Conservation (phyloP, 2,797 vertebrate genomes). For the Sebastes wilsoni region DNA sequence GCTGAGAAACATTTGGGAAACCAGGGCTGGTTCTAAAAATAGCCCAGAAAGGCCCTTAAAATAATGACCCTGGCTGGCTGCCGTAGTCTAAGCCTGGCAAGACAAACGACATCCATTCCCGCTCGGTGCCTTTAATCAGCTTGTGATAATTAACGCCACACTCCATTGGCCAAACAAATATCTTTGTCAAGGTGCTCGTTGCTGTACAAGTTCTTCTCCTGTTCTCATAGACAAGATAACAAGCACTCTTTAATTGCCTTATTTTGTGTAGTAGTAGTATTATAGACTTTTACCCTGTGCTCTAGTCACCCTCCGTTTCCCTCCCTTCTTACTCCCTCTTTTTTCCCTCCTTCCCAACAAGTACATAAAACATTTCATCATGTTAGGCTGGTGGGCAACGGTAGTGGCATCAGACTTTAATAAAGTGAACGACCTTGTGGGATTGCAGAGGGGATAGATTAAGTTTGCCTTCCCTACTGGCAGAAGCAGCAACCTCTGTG, state of each 20-base stretch:
- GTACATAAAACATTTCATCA: conserved; percentile 93
- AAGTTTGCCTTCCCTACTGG: conserved; percentile 87
- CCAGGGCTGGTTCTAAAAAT: conserved; percentile 48
- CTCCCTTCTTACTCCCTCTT: conserved; percentile 67
- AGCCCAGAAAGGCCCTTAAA: conserved; percentile 47
- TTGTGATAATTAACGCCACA: conserved; percentile 87
- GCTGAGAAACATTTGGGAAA: conserved; percentile 31
- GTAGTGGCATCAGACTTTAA: conserved; percentile 90
- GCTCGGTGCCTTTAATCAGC: conserved; percentile 83
- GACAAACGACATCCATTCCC: conserved; percentile 85
- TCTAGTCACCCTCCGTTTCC: conserved; percentile 79
- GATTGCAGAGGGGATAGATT: conserved; percentile 91
- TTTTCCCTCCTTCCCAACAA: conserved; percentile 80
- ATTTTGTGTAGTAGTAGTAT: conserved; percentile 80
- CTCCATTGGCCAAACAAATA: conserved; percentile 88
- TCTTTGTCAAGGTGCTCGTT: conserved; percentile 87
- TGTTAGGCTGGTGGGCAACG: conserved; percentile 73
- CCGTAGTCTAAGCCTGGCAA: conserved; percentile 72
- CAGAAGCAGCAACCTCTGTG: conserved; percentile 84
- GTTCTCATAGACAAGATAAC: conserved; percentile 87
- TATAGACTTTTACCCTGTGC: conserved; percentile 63
- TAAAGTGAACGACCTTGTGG: conserved; percentile 92
- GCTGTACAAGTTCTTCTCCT: conserved; percentile 84
- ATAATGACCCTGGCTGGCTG: conserved; percentile 73
- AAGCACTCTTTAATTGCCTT: conserved; percentile 88